phyloP scores from a whole-genome alignment of 2,113 vertebrate genomes.

The Grantiella picta region DNA sequence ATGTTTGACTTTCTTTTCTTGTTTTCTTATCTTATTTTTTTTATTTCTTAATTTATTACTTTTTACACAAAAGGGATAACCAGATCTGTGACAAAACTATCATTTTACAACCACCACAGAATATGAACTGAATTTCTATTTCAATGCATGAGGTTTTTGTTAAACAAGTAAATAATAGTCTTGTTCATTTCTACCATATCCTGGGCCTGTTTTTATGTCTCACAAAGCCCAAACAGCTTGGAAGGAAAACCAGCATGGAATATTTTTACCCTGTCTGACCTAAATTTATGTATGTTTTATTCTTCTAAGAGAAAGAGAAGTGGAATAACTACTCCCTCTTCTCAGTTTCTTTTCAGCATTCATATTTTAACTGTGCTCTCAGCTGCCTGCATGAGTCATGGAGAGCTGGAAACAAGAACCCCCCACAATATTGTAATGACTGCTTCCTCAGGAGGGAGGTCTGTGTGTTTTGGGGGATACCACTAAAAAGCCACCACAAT shows the following conservation, averaged over 20 bases:
- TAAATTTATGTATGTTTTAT: conserved; percentile 39
- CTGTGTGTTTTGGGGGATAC: background rate
- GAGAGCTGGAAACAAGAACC: conserved; percentile 22
- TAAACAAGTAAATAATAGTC: conserved; percentile 12
- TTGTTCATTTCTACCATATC: background rate
- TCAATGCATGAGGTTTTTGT: background rate
- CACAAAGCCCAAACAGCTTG: background rate
- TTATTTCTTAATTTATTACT: background rate
- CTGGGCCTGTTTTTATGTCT: background rate
- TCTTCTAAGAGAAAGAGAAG: conserved; percentile 45
- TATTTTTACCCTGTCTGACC: conserved; percentile 48
- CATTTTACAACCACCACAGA: background rate
- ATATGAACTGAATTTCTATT: background rate
- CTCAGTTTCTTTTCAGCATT: conserved; percentile 45
- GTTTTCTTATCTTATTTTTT: background rate
- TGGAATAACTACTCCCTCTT: conserved; percentile 30
- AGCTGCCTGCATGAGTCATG: conserved; percentile 47
- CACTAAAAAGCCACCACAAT: background rate
- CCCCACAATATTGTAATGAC: background rate
- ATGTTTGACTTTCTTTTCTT: background rate
- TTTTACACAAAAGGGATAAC: background rate
- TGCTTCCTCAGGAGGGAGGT: background rate
- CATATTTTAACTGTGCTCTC: conserved; percentile 18
- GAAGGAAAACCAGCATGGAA: conserved; percentile 18
- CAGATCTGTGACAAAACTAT: background rate